Conservation (phyloP, 2,113 vertebrate genomes). For the Alectura lathami region DNA sequence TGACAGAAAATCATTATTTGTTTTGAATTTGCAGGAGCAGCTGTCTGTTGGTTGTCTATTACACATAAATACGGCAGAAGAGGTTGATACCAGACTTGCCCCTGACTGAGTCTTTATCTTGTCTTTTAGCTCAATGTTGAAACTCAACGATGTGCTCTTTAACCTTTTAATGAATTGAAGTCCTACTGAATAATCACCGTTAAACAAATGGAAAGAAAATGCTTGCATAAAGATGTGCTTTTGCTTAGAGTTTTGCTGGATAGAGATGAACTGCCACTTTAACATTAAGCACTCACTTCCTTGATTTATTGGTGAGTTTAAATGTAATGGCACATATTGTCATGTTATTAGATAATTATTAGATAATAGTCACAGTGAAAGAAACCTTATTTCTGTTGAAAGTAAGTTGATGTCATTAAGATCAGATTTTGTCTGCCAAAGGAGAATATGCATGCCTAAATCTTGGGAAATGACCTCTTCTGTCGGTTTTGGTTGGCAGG, state of each 20-base stretch:
- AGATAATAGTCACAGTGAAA: not conserved
- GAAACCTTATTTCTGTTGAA: not conserved
- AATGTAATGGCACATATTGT: not conserved
- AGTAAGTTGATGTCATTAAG: not conserved
- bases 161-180: not conserved
- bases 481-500: not conserved
- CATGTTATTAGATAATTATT: not conserved
- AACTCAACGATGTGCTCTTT: not conserved
- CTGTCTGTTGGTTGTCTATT: not conserved
- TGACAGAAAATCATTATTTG: slow-evolving; percentile 28
- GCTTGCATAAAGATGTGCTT: not conserved
- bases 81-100: not conserved
- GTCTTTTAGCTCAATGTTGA: not conserved
- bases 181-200: not conserved
- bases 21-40: not conserved
- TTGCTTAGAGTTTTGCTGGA: not conserved
- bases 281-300: not conserved
- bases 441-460: not conserved
- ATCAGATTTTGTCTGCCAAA: not conserved
- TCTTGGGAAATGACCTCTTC: not conserved
- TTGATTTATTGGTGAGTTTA: not conserved
- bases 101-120: not conserved
- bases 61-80: not conserved
- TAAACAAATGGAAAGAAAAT: not conserved
- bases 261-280: not conserved